A percentile compares a stretch with the other conserved stretches of the same genome.
Conservation (phyloP, 2,888 invertebrate genomes). For the Scaeva pyrastri region DNA sequence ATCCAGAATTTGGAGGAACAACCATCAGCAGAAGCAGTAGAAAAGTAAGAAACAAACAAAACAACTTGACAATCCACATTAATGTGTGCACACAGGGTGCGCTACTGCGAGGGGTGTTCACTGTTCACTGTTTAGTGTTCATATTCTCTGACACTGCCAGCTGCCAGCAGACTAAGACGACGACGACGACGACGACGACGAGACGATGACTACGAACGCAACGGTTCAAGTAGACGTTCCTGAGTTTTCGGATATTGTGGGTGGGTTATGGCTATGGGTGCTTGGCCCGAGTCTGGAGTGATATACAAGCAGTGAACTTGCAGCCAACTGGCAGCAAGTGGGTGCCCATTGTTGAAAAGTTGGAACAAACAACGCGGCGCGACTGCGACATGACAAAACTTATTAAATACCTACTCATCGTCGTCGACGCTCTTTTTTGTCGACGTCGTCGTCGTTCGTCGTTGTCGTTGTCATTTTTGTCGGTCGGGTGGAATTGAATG, state of each 20-base stretch:
- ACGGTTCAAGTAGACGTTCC: conserved; percentile 17
- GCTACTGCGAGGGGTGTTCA: conserved; percentile 33
- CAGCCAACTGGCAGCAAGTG: conserved; percentile 75
- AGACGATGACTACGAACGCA: no score
- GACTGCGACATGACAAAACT: conserved; percentile 74
- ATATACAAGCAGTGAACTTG: conserved; percentile 31
- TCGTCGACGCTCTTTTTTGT: conserved; percentile 55
- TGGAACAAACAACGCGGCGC: conserved; percentile 59
- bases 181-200: no score
- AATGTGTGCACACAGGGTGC: conserved; percentile 42
- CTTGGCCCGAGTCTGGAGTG: conserved; percentile 39
- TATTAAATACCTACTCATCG: conserved; percentile 56
- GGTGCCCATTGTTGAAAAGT: conserved; percentile 60
- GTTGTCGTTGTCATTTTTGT: conserved; percentile 1
- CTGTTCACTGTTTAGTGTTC: no score
- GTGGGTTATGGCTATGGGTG: conserved; percentile 65
- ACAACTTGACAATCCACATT: conserved; percentile 19
- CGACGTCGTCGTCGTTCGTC: conserved; percentile 13
- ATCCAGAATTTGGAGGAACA: conserved; percentile 62
- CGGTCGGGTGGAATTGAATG: conserved; percentile 20
- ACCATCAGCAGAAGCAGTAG: conserved; percentile 47
- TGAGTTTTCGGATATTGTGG: conserved; percentile 56
- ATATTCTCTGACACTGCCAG: not conserved
- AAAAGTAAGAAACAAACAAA: not conserved
- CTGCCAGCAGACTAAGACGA: no score